A percentile compares a stretch with the other conserved stretches of the same genome.
Evolutionary conservation across 1,140 invertebrate species (phyloP).

Genomic region (Zaprionus inermis): DNA sequence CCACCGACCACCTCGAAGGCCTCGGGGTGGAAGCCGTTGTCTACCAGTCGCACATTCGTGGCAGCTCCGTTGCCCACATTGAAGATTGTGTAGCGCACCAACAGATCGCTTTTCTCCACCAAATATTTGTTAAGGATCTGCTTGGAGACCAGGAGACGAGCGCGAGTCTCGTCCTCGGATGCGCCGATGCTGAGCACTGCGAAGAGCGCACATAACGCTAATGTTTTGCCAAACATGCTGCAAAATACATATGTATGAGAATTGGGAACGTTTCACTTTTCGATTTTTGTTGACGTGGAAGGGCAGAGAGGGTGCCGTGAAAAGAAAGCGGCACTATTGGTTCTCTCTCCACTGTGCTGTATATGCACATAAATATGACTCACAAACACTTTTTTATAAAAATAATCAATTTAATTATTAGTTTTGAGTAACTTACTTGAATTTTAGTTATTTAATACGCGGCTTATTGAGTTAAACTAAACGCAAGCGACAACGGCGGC

Average conservation of each 20-base stretch:
- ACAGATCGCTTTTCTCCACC: constrained; percentile 98
- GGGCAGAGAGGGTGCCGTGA: constrained; percentile 25
- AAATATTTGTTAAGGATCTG: constrained; percentile 98
- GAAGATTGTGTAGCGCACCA: constrained; percentile 95
- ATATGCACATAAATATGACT: constrained; percentile 17
- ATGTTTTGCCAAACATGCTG: constrained; percentile 74
- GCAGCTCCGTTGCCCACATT: constrained; percentile 95
- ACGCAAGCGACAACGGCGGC: constrained; percentile 33
- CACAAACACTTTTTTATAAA: neutral
- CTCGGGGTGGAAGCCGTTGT: constrained; percentile 95
- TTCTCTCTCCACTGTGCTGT: neutral
- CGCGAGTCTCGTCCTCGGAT: constrained; percentile 88
- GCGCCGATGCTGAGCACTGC: constrained; percentile 66
- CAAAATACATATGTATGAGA: constrained; percentile 23
- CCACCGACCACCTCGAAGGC: constrained; percentile 95
- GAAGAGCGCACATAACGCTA: constrained; percentile 66
- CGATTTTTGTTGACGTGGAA: constrained; percentile 81
- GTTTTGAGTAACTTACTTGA: constrained; percentile 63
- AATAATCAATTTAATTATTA: neutral
- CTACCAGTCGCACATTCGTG: constrained; percentile 93
- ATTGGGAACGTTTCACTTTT: constrained; percentile 58
- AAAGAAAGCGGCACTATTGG: constrained; percentile 13
- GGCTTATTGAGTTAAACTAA: constrained; percentile 44
- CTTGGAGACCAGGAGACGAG: constrained; percentile 92
- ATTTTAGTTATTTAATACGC: constrained; percentile 44